Evolutionary conservation across 2,888 invertebrate genomes (phyloP), one percentile per base, ranked within the genome.

Genomic region (Xestobium rufovillosum): DNA sequence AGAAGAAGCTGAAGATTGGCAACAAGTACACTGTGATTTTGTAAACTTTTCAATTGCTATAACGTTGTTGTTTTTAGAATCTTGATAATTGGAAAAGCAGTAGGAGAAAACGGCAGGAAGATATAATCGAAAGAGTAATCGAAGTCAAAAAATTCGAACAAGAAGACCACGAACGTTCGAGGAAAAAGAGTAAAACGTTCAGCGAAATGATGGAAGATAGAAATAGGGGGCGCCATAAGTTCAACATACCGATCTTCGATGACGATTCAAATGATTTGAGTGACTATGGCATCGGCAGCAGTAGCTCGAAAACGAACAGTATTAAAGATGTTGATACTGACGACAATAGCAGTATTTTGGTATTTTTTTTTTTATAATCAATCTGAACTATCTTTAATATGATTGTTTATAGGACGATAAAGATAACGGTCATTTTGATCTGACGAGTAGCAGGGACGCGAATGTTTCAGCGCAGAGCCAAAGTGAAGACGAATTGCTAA

Each of bases 1-100:
- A 52, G 87, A 88, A 62, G 82, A 87, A 52, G 83, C 84, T 47
- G 89, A 89, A 67, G 89, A 89, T 61, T 90, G 90, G 90, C 90
- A 90, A 70, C 83, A 84, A 72, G 89, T 89, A 66, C n/a, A n/a
- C n/a, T n/a, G n/a, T n/a, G n/a, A n/a, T n/a, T 31, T 31, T 36
- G 4, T 15, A 29, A 14, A 40, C 9, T 27, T 33, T 36, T 42
- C 44, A 34, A 31, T 31, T 33, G 13, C 27, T 40, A 31, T 27
- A 31, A 34, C 31, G 40, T 38, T 35, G 48, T 50, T 47, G 35
- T 49, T 57, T 61, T 9, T 66, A 90, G 89, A 90, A 90, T 70
- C 72, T 90, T 69, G 89, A 90, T 69, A 89, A 84, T 67, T 90
- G 90, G 92, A 92, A 92, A 72, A 86, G 84, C 50, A 87, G 87